These are phyloP conservation scores for Fregetta grallaria DNA, from an alignment of 2,113 vertebrate species.

Conservation along the genomic window DNA sequence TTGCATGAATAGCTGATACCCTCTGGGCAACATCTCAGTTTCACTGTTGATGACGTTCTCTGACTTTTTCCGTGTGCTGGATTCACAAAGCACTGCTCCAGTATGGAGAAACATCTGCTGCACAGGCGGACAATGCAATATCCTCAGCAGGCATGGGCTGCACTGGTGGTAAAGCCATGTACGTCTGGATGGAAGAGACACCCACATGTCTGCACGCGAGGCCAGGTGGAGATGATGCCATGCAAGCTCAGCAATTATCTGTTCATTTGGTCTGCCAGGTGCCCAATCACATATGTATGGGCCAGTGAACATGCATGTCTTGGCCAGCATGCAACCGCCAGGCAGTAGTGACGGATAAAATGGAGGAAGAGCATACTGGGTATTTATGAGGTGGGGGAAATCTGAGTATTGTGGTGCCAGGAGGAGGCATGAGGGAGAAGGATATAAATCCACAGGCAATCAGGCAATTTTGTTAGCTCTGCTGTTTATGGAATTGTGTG, in stretches of 20 bases:
- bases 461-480: neutral
- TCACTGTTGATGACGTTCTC: neutral
- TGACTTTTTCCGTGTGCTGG: neutral
- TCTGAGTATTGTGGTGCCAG: neutral
- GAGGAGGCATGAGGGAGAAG: neutral
- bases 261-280: neutral
- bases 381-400: neutral
- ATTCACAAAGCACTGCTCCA: neutral
- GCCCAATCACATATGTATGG: rapidly evolving
- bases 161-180: neutral
- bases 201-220: neutral
- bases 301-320: neutral
- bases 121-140: neutral
- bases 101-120: neutral
- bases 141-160: neutral
- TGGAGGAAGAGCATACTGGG: neutral
- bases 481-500: neutral
- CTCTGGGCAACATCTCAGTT: neutral
- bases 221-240: neutral
- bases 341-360: neutral
- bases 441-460: neutral
- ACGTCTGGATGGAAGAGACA: neutral
- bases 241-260: neutral
- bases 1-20: neutral
- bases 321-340: neutral